These are phyloP conservation scores for Listronotus oregonensis DNA, from an alignment of 1,140 invertebrate species.

Conservation along the genomic window DNA sequence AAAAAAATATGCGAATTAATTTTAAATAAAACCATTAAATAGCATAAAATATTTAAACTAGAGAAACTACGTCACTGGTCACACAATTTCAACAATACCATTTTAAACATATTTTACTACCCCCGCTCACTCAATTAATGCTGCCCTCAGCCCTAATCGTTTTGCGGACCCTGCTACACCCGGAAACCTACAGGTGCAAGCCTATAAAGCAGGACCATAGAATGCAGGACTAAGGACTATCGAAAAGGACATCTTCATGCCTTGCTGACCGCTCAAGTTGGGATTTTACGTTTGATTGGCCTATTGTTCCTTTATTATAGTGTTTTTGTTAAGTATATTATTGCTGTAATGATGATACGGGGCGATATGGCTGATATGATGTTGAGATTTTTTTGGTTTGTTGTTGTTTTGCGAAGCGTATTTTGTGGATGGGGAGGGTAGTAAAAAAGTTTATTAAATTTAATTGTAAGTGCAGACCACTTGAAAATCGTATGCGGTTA, in stretches of 20 bases:
- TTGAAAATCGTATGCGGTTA: no score
- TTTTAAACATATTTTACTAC: conserved; percentile 18
- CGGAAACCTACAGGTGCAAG: conserved; percentile 44
- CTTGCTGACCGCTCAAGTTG: conserved; percentile 41
- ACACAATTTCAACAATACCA: background rate
- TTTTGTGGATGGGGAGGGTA: background rate
- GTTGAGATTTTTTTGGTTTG: background rate
- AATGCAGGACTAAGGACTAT: conserved; percentile 11
- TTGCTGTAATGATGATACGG: conserved; percentile 30
- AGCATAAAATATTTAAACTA: no score
- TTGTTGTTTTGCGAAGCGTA: background rate
- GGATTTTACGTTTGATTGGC: conserved; percentile 37
- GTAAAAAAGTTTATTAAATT: background rate
- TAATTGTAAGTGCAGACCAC: background rate
- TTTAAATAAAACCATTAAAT: no score
- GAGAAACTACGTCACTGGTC: background rate
- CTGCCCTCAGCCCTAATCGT: background rate
- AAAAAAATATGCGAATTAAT: no score
- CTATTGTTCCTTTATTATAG: conserved; percentile 35
- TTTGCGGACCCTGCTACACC: conserved; percentile 7
- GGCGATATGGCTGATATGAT: conserved; percentile 4
- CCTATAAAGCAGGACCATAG: conserved; percentile 16
- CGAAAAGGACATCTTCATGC: conserved; percentile 44
- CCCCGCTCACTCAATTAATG: background rate
- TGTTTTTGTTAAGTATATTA: conserved; percentile 32